Conservation (phyloP, 2,113 vertebrate genomes). For the Laterallus jamaicensis region DNA sequence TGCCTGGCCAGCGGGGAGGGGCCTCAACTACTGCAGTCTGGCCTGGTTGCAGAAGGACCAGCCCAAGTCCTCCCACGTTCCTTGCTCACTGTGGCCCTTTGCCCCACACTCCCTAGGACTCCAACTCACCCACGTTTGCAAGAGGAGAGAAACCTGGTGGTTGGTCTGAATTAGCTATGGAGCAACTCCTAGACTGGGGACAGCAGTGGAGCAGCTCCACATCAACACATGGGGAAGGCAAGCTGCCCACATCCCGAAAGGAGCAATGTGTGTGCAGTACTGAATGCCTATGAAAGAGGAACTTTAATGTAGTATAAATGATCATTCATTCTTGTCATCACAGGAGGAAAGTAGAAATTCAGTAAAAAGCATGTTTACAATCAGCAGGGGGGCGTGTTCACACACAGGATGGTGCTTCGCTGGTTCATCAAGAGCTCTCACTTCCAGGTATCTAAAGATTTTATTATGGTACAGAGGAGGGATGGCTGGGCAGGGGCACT, state of each 20-base stretch:
- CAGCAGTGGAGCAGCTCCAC: background rate
- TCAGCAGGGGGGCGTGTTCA: background rate
- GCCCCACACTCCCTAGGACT: background rate
- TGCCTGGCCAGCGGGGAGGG: too few species aligned
- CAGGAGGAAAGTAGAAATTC: background rate
- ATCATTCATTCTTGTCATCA: background rate
- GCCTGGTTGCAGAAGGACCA: background rate
- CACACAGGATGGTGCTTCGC: background rate
- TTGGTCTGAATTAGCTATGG: background rate
- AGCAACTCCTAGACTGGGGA: background rate
- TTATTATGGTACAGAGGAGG: slow-evolving; percentile 52
- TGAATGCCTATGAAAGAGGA: background rate
- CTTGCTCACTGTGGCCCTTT: background rate
- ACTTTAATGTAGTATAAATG: background rate
- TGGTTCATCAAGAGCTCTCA: background rate
- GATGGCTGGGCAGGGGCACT: background rate
- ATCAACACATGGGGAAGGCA: accelerated
- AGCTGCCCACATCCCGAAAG: background rate
- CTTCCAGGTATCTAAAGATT: background rate
- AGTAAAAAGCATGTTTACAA: background rate
- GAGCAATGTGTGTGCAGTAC: accelerated
- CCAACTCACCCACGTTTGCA: background rate
- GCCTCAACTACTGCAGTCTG: background rate
- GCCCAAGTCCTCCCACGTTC: background rate
- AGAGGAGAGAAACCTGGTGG: background rate